Percentiles rank a stretch among this genome's conserved stretches.
These are phyloP conservation scores for Dynastes maya DNA, from an alignment of 2,888 invertebrate genomes.

Conservation along the genomic window DNA sequence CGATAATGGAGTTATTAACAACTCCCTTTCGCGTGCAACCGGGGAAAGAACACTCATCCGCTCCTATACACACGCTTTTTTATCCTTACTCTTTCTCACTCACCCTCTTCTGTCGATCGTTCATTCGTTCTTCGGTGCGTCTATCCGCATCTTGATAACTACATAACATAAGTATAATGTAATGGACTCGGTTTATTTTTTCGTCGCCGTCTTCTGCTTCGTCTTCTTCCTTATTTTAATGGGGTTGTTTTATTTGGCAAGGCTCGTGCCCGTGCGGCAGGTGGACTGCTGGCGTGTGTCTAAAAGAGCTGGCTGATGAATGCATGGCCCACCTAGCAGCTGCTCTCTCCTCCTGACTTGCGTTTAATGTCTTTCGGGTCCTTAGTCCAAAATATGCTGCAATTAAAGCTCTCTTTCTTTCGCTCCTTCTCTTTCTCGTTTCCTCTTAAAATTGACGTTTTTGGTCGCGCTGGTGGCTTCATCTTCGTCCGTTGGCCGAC, in stretches of 20 bases:
- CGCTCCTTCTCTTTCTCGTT: slow-evolving; percentile 41
- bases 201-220: slow-evolving; percentile 42
- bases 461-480: slow-evolving; percentile 15
- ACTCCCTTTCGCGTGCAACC: slow-evolving; percentile 43
- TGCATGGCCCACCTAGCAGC: slow-evolving; percentile 59
- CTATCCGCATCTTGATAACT: slow-evolving; percentile 46
- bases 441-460: slow-evolving; percentile 33
- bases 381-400: slow-evolving; percentile 58
- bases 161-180: slow-evolving; percentile 47
- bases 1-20: slow-evolving; percentile 46
- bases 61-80: slow-evolving; percentile 27
- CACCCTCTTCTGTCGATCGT: slow-evolving; percentile 27
- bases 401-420: slow-evolving; percentile 60
- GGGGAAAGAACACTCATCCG: slow-evolving; percentile 39
- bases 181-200: slow-evolving; percentile 50
- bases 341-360: slow-evolving; percentile 56
- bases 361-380: slow-evolving; percentile 53
- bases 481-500: slow-evolving; percentile 31
- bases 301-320: slow-evolving; percentile 65
- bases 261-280: slow-evolving; percentile 62
- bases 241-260: slow-evolving; percentile 62
- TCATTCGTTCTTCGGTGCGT: slow-evolving; percentile 34
- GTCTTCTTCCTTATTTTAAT: slow-evolving; percentile 48
- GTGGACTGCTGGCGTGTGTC: slow-evolving; percentile 72
- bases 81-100: slow-evolving; percentile 37